phyloP scores from a whole-genome alignment of 2,888 invertebrate species.

The Seladonia tumulorum region DNA sequence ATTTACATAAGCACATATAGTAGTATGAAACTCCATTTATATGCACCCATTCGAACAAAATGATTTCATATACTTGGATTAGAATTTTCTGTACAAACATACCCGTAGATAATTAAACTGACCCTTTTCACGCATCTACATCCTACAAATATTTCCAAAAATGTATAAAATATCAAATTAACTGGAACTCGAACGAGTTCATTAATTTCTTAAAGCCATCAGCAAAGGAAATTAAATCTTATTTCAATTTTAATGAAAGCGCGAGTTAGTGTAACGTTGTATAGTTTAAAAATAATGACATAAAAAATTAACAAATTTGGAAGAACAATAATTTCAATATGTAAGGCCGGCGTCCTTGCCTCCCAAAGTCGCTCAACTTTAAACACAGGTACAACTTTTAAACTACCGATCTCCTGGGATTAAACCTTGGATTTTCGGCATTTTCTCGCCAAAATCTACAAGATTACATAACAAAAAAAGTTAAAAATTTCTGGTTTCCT shows the following conservation, averaged over 20 bases:
- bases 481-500: too few species aligned
- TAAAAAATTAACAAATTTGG: neutral
- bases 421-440: too few species aligned
- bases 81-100: neutral
- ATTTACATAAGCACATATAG: constrained; percentile 3
- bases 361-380: too few species aligned
- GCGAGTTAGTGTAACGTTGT: neutral
- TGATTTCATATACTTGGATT: neutral
- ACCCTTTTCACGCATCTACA: neutral
- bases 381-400: too few species aligned
- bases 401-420: too few species aligned
- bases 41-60: neutral
- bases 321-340: neutral
- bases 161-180: neutral
- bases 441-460: too few species aligned
- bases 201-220: neutral
- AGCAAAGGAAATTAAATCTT: neutral
- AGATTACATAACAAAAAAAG: too few species aligned
- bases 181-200: neutral
- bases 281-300: neutral
- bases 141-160: neutral
- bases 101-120: neutral
- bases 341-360: too few species aligned
- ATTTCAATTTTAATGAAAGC: neutral
- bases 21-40: neutral